Percentiles rank a stretch among this genome's conserved stretches.
These are phyloP conservation scores for Plagodis dolabraria DNA, from an alignment of 2,888 invertebrate species.

Conservation along the genomic window DNA sequence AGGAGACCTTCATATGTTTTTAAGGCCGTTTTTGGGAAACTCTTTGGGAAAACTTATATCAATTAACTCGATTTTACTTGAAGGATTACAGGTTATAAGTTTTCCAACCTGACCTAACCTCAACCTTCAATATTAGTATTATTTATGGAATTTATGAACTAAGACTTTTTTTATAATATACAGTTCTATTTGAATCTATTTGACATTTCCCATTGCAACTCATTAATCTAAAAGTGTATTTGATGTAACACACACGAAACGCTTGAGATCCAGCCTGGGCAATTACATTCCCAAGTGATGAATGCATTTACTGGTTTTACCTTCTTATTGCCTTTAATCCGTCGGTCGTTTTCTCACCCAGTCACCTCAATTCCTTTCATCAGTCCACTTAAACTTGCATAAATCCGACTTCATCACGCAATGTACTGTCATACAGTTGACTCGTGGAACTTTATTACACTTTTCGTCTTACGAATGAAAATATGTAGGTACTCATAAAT, in stretches of 20 bases:
- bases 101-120: too few relatives aligned
- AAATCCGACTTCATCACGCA: conserved; percentile 6
- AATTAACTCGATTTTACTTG: too few relatives aligned
- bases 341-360: conserved; percentile 1
- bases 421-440: too few relatives aligned
- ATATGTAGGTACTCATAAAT: too few relatives aligned
- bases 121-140: too few relatives aligned
- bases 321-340: conserved; percentile 9
- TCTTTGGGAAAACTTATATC: too few relatives aligned
- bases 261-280: conserved; percentile 1
- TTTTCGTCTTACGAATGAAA: too few relatives aligned
- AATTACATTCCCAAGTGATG: conserved; percentile 10
- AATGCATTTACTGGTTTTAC: background rate
- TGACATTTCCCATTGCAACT: conserved; percentile 4
- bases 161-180: too few relatives aligned
- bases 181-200: background rate
- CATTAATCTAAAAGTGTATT: conserved; percentile 20
- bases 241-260: conserved; percentile 10
- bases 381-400: conserved; percentile 26
- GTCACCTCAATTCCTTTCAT: conserved; percentile 11
- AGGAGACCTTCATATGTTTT: background rate
- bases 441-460: too few relatives aligned
- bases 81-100: too few relatives aligned
- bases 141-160: too few relatives aligned
- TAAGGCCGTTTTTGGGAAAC: background rate